Conservation (phyloP, 1,140 invertebrate species). For the Stenopsyche tienmushanensis region DNA sequence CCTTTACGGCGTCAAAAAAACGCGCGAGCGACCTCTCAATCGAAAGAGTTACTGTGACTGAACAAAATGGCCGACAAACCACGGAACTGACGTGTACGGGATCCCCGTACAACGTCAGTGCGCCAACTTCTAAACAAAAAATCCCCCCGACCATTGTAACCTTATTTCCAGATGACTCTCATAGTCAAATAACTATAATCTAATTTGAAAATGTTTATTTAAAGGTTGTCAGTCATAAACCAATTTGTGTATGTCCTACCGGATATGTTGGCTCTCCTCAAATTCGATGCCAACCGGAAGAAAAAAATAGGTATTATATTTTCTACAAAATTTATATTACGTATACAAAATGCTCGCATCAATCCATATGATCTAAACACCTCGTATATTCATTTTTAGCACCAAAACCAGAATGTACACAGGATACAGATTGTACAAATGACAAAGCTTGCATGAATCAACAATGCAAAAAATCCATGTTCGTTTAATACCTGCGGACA, state of each 20-base stretch:
- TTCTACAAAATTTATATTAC: too few species aligned
- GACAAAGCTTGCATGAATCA: slow-evolving; percentile 81
- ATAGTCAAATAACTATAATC: slow-evolving; percentile 43
- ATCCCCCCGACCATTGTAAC: too few species aligned
- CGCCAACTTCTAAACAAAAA: too few species aligned
- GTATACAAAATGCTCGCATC: too few species aligned
- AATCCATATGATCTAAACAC: slow-evolving; percentile 12
- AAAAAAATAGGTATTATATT: too few species aligned
- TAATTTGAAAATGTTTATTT: slow-evolving; percentile 47
- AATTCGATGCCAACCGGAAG: slow-evolving; percentile 32
- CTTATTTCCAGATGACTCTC: slow-evolving; percentile 44
- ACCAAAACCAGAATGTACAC: slow-evolving; percentile 74
- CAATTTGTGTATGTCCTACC: slow-evolving; percentile 63
- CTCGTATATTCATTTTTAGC: slow-evolving; percentile 44
- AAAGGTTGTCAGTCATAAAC: slow-evolving; percentile 61
- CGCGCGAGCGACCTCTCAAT: too few species aligned
- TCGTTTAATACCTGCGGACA: slow-evolving; percentile 69
- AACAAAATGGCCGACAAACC: too few species aligned
- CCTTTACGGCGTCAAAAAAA: background rate
- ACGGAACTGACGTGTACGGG: too few species aligned
- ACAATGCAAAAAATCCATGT: slow-evolving; percentile 78
- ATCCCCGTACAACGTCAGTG: too few species aligned
- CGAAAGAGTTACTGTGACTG: too few species aligned
- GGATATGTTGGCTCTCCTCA: slow-evolving; percentile 77
- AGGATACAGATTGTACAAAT: slow-evolving; percentile 80